Percentiles rank a stretch among this genome's conserved stretches.
These are phyloP conservation scores for Caenorhabditis panamensis DNA, from an alignment of 2,888 invertebrate species.

Conservation along the genomic window DNA sequence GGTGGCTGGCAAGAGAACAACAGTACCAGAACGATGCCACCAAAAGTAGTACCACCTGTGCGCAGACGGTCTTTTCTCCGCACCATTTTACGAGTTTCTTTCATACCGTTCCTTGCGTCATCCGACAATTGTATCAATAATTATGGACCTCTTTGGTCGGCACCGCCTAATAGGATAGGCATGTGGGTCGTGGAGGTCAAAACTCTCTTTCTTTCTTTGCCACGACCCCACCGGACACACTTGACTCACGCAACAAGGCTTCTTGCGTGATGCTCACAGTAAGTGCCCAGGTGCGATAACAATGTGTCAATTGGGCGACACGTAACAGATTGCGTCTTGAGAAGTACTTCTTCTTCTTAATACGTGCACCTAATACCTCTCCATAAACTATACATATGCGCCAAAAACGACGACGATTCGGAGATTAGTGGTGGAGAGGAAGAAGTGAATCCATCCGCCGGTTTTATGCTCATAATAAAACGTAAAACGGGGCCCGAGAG, in stretches of 20 bases:
- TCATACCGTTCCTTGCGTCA: constrained; percentile 42
- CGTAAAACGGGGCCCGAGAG: constrained; percentile 22
- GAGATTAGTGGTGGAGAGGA: constrained; percentile 10
- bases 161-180: constrained; percentile 17
- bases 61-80: constrained; percentile 33
- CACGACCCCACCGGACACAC: constrained; percentile 1
- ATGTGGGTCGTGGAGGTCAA: constrained; percentile 30
- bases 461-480: constrained; percentile 58
- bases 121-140: constrained; percentile 53
- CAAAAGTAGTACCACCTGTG: constrained; percentile 43
- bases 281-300: constrained; percentile 46
- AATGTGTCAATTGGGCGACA: constrained; percentile 32
- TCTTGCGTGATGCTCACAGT: constrained; percentile 4
- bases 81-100: constrained; percentile 46
- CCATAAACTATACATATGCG: constrained; percentile 26
- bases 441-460: constrained; percentile 40
- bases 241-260: constrained; percentile 21
- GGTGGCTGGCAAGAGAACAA: constrained; percentile 57
- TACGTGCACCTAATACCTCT: constrained; percentile 30
- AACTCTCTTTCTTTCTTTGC: constrained; percentile 24
- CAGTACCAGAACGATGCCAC: constrained; percentile 19
- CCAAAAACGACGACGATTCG: constrained; percentile 14
- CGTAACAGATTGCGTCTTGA: constrained; percentile 20
- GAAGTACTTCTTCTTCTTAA: constrained; percentile 29
- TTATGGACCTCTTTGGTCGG: constrained; percentile 32